Percentiles rank a stretch among this genome's conserved stretches.
These are phyloP conservation scores for Pseudomyrmex flavicornis DNA, from an alignment of 1,140 invertebrate species.

Conservation along the genomic window DNA sequence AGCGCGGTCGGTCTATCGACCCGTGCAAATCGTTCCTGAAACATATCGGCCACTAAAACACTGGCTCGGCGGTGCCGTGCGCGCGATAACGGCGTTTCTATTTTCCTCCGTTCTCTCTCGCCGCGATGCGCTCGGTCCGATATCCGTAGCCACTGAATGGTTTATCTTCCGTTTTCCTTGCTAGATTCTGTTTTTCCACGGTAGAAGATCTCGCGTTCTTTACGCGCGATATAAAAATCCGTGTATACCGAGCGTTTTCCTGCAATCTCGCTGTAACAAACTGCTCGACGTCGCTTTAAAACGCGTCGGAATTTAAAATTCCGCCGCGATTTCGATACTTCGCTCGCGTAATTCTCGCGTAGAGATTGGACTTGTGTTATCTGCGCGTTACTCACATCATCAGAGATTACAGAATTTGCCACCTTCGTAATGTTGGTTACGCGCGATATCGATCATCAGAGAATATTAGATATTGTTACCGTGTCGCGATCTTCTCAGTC, in stretches of 20 bases:
- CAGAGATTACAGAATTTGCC: neutral
- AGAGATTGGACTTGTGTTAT: no score
- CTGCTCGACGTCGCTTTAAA: no score
- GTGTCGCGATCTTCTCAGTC: constrained; percentile 25
- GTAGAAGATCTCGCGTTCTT: neutral
- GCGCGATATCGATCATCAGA: constrained; percentile 27
- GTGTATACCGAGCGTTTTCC: neutral
- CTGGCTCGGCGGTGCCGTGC: neutral
- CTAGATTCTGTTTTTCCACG: neutral
- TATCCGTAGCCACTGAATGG: constrained; percentile 6
- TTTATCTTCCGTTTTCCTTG: constrained; percentile 34
- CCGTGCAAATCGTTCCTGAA: constrained; percentile 39
- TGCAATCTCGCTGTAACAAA: no score
- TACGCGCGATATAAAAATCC: neutral
- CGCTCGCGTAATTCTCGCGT: neutral
- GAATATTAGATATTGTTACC: constrained; percentile 23
- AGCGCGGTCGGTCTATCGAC: constrained; percentile 54
- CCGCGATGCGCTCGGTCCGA: constrained; percentile 31
- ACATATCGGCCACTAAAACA: constrained; percentile 51
- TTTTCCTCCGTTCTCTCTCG: constrained; percentile 35
- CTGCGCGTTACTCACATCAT: no score
- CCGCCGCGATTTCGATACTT: no score
- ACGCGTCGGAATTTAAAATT: no score
- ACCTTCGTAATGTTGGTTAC: neutral
- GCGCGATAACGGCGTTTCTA: constrained; percentile 56